Evolutionary conservation across 2,797 vertebrate species (phyloP), one percentile per base, ranked within the genome.

Genomic region (Peromyscus melanophrys): DNA sequence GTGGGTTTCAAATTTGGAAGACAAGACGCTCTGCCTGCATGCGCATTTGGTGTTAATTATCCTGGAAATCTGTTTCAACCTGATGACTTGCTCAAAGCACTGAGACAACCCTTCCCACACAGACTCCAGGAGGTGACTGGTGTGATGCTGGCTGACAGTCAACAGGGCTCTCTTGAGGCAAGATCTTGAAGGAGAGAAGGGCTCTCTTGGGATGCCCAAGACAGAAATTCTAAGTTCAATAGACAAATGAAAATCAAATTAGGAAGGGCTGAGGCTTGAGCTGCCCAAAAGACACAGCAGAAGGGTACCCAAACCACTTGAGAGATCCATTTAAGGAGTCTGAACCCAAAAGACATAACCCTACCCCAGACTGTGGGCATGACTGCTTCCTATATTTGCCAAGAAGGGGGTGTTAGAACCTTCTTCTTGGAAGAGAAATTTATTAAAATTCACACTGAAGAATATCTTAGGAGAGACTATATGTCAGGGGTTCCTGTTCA

Each of bases 21-120:
- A 95, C 92, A 95, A 95, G 85, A 95, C 92, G 29, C 85, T 93
- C 92, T 94, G 80, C n/a, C 83, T 90, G 25, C 17, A 6, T 96
- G 73, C 46, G 97, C 85, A 96, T 92, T 95, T 97, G 95, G 91
- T 96, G 90, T 95, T 97, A 97, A 97, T 96, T 96, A 97, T 96
- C 90, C 95, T 65, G 34, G 95, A 97, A 97, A 95, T 93, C 85
- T 95, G 82, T 96, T 98, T 98, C 76, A 95, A 69, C 69, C 94
- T 65, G 89, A 84, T 89, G 90, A 87, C 57, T 91, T 37, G 29
- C 67, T 93, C 85, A 89, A 77, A 95, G 76, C 82, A 75, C 61
- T 40, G 61, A 97, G 86, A 57, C 10, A 9, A 46, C 89, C 49
- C 78, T 94, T 97, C 90, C 93, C 71, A 82, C 3, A 0, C 23